Evolutionary conservation across 2,113 vertebrate genomes (phyloP), one percentile per base, ranked within the genome.

Genomic region (Eolophus roseicapilla): DNA sequence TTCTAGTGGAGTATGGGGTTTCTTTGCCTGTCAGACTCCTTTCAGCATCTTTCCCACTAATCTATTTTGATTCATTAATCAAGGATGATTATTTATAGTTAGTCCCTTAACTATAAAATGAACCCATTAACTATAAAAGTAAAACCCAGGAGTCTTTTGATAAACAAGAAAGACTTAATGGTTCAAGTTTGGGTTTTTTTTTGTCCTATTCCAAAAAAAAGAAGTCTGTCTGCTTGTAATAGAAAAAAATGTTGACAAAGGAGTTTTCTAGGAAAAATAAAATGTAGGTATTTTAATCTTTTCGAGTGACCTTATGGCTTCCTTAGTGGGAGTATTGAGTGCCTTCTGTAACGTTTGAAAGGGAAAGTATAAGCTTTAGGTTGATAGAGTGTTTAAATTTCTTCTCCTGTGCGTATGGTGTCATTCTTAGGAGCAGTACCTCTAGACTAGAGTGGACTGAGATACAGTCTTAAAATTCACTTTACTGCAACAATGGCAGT

Each of bases 81-180:
- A n/a, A 60, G 47, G 21, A 76, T 86, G 9, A 41, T 90, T 86
- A 35, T 85, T 88, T 82, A 31, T 55, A 91, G 64, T 73, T 64
- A 88, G 47, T 67, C 11, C 49, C 21, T 71, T 79, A 88, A 59
- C n/a, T 71, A 23, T 29, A 53, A 71, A 76, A 35, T 62, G 8
- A 75, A 50, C 68, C 28, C 3, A 19, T 62, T 84, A 80, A 68
- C 47, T 84, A 19, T 44, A 41, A n/a, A 71, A 79, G 24, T 63
- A 86, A 67, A 85, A 16, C 13, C 3, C 4, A 63, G n/a, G 27
- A 39, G 6, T 77, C 50, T 81, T 71, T 52, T 27, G 84, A 59
- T 29, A 64, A 82, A 52, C 12, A 49, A 71, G 35, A 67, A 93
- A 44, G 31, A 63, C 24, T 33, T 35, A 62, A 35, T 62, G 14